A percentile compares a stretch with the other conserved stretches of the same genome.
Evolutionary conservation across 2,797 vertebrate species (phyloP).

Genomic region (Hydrophis major): DNA sequence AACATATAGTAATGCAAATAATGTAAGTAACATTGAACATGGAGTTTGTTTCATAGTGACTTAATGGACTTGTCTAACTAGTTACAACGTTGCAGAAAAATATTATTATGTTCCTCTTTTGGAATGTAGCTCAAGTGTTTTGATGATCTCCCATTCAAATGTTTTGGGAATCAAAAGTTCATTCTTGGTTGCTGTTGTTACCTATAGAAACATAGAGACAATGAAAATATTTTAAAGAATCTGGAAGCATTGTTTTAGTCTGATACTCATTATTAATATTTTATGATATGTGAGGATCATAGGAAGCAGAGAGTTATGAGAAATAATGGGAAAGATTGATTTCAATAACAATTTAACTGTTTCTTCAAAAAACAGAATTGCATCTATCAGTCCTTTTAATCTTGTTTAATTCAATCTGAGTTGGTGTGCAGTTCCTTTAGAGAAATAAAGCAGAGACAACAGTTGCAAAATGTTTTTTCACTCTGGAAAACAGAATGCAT

Average conservation of each 20-base stretch:
- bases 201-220: not conserved
- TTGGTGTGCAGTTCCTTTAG: not conserved
- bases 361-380: conserved; percentile 7
- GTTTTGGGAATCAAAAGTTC: not conserved
- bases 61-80: not conserved
- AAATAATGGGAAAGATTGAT: not conserved
- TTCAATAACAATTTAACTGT: not conserved
- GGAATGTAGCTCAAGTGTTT: not conserved
- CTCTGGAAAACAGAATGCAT: not conserved
- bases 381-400: not conserved
- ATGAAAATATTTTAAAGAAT: not conserved
- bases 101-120: not conserved
- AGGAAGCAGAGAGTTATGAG: not conserved
- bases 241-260: conserved; percentile 15
- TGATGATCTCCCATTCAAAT: not conserved
- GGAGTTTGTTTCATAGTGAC: not conserved
- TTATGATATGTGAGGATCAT: conserved; percentile 5
- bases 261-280: conserved; percentile 22
- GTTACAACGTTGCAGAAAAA: not conserved
- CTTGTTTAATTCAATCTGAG: conserved; percentile 7
- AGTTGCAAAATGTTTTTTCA: not conserved
- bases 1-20: not conserved
- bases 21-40: not conserved
- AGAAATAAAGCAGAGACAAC: not conserved
- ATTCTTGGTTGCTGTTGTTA: not conserved